Evolutionary conservation across 2,888 invertebrate genomes (phyloP).

Genomic region (Hyposoter dolosus): DNA sequence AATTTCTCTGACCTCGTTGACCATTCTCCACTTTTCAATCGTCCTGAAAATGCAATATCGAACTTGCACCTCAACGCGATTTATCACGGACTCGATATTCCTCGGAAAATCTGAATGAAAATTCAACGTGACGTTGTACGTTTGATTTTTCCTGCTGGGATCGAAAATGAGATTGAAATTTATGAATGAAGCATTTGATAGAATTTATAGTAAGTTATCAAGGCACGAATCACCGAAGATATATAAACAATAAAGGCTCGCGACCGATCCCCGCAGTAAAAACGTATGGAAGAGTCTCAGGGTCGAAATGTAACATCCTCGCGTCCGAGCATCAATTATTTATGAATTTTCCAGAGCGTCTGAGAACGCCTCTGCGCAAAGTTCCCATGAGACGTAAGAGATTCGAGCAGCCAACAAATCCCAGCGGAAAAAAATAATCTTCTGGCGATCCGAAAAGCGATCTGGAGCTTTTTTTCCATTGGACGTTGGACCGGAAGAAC

Average conservation of each 20-base stretch:
- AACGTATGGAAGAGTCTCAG: conserved; percentile 61
- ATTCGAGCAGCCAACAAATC: conserved; percentile 6
- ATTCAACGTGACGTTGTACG: conserved; percentile 14
- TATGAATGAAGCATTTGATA: conserved; percentile 76
- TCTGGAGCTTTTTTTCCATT: conserved; percentile 25
- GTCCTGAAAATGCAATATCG: not conserved
- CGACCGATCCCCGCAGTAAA: not conserved
- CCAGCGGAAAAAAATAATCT: conserved; percentile 2
- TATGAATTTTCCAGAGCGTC: conserved; percentile 69
- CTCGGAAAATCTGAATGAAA: not conserved
- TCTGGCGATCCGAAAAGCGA: conserved; percentile 39
- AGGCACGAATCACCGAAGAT: conserved; percentile 73
- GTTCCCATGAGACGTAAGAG: conserved; percentile 48
- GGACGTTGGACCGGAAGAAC: conserved; percentile 13
- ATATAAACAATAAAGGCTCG: conserved; percentile 56
- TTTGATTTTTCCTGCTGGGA: conserved; percentile 71
- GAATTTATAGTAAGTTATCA: conserved; percentile 77
- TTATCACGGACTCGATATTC: not conserved
- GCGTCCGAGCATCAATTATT: conserved; percentile 69
- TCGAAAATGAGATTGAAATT: conserved; percentile 78
- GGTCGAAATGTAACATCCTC: conserved; percentile 64
- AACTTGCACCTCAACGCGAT: not conserved
- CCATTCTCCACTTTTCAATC: not conserved
- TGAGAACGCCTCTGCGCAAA: conserved; percentile 31
- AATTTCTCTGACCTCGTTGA: not conserved